phyloP scores from a whole-genome alignment of 2,113 vertebrate species.

The Sorex araneus region DNA sequence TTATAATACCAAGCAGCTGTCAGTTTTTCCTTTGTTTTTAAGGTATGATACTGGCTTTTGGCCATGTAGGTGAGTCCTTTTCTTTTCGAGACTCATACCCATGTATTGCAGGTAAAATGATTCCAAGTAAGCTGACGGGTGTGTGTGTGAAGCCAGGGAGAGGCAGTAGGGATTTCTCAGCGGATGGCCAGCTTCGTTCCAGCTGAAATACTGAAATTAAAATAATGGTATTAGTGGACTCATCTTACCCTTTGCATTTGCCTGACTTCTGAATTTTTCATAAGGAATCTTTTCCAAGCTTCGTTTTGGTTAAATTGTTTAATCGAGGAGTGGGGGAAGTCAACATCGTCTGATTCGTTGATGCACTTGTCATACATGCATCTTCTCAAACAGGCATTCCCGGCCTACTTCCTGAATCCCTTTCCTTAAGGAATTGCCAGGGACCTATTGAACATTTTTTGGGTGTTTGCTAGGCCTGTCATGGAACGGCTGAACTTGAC shows the following conservation, averaged over 20 bases:
- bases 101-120: too few species aligned
- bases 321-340: background rate
- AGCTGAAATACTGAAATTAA: constrained; percentile 6
- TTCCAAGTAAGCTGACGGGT: too few species aligned
- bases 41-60: background rate
- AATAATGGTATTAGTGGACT: background rate
- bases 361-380: background rate
- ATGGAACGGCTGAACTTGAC: background rate
- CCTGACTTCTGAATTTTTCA: constrained; percentile 43
- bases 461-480: constrained; percentile 11
- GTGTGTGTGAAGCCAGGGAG: background rate
- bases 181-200: background rate
- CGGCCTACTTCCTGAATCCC: background rate
- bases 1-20: constrained; percentile 23
- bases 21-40: background rate
- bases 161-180: background rate
- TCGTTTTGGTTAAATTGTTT: constrained; percentile 56
- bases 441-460: background rate
- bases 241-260: constrained; percentile 8
- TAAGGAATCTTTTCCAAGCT: background rate
- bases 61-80: too few species aligned
- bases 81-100: too few species aligned
- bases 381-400: constrained; percentile 12
- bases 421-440: constrained; percentile 34
- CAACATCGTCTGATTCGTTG: constrained; percentile 1